phyloP scores from a whole-genome alignment of 1,140 invertebrate species.

The Drosophila pseudoobscura region DNA sequence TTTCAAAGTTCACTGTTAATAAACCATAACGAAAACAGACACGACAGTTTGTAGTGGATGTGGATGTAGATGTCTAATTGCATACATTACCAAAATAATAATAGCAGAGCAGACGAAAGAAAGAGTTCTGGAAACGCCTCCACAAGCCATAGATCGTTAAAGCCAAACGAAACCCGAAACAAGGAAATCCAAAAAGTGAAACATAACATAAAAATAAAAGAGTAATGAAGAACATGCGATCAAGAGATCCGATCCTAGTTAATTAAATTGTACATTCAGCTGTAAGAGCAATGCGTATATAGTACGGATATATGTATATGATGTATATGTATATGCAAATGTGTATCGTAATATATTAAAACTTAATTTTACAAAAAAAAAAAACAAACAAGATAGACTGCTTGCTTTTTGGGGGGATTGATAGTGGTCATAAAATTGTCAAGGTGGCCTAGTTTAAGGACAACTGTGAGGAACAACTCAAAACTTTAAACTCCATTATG shows the following conservation, averaged over 20 bases:
- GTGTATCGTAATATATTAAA: slow-evolving; percentile 81
- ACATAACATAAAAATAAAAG: slow-evolving; percentile 23
- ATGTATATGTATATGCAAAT: slow-evolving; percentile 36
- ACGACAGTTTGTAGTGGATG: slow-evolving; percentile 36
- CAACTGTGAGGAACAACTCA: background rate
- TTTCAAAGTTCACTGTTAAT: slow-evolving; percentile 77
- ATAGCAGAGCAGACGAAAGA: slow-evolving; percentile 11
- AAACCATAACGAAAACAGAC: slow-evolving; percentile 53
- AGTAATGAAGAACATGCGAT: slow-evolving; percentile 40
- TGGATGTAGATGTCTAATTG: slow-evolving; percentile 8
- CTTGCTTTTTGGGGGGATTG: slow-evolving; percentile 10
- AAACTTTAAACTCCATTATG: too few relatives aligned
- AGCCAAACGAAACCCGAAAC: slow-evolving; percentile 43
- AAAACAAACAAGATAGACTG: slow-evolving; percentile 4
- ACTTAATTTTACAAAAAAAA: slow-evolving; percentile 76
- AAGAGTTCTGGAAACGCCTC: slow-evolving; percentile 40
- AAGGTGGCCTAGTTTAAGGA: background rate
- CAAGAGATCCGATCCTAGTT: slow-evolving; percentile 77
- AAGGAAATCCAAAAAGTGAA: slow-evolving; percentile 20
- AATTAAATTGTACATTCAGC: slow-evolving; percentile 79
- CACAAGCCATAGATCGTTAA: slow-evolving; percentile 39
- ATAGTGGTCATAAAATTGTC: slow-evolving; percentile 37
- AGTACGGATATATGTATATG: slow-evolving; percentile 56
- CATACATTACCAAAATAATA: slow-evolving; percentile 32
- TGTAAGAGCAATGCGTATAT: slow-evolving; percentile 63